Evolutionary conservation across 2,113 vertebrate species (phyloP).

Genomic region (Chaenocephalus aceratus): DNA sequence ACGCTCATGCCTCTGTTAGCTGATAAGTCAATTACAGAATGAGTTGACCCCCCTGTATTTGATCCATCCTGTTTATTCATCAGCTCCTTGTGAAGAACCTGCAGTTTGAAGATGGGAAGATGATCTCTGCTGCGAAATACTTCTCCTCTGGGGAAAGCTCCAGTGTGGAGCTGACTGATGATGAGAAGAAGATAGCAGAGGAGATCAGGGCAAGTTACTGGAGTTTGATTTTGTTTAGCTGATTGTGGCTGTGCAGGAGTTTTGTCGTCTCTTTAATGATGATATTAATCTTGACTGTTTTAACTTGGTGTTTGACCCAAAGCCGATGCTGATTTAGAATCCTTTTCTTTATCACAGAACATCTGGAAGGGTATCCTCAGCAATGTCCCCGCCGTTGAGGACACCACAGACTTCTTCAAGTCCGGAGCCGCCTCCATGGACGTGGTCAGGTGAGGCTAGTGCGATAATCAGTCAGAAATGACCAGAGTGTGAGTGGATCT

Average conservation of each 20-base stretch:
- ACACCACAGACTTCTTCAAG: conserved; percentile 92
- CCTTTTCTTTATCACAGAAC: conserved; percentile 69
- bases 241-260: not conserved
- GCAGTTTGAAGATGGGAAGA: conserved; percentile 90
- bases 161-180: conserved; percentile 84
- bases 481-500: not conserved
- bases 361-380: conserved; percentile 89
- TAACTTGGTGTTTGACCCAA: not conserved
- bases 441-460: conserved; percentile 86
- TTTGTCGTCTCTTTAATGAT: not conserved
- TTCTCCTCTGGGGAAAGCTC: conserved; percentile 82
- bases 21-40: not conserved
- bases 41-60: not conserved
- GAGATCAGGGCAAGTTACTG: conserved; percentile 80
- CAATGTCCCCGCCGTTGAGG: conserved; percentile 81
- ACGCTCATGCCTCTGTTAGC: not conserved
- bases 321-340: not conserved
- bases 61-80: not conserved
- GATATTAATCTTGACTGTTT: not conserved
- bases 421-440: conserved; percentile 91
- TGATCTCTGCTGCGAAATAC: conserved; percentile 88
- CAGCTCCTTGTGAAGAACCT: conserved; percentile 90
- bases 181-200: conserved; percentile 82
- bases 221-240: not conserved
- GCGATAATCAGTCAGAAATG: not conserved